Evolutionary conservation across 1,140 invertebrate species (phyloP).

Genomic region (Panagrolaimus sp.): DNA sequence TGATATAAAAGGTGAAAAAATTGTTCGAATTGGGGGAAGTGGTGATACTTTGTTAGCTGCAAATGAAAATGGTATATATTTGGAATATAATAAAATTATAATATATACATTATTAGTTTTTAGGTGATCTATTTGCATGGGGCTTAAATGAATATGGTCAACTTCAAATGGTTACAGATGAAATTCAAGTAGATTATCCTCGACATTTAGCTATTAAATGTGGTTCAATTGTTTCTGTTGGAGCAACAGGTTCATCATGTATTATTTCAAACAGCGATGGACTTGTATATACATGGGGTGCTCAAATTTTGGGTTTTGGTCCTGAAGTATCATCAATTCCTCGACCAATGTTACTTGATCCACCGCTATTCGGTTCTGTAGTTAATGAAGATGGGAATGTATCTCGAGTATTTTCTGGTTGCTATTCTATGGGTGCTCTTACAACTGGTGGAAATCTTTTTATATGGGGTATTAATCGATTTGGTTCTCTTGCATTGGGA

Average conservation of each 20-base stretch:
- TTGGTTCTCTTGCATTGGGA: constrained; percentile 31
- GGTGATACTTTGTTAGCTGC: constrained; percentile 34
- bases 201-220: constrained; percentile 14
- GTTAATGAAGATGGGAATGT: constrained; percentile 24
- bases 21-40: constrained; percentile 30
- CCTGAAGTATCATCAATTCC: constrained; percentile 18
- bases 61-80: constrained; percentile 12
- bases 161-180: constrained; percentile 32
- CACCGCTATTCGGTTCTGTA: constrained; percentile 31
- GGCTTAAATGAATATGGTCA: constrained; percentile 46
- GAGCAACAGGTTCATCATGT: constrained; percentile 38
- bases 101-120: too few relatives aligned
- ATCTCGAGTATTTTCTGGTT: constrained; percentile 25
- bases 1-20: constrained; percentile 32
- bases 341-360: constrained; percentile 33
- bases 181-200: constrained; percentile 31
- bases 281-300: constrained; percentile 37
- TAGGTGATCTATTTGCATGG: constrained; percentile 44
- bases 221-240: constrained; percentile 23
- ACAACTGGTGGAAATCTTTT: constrained; percentile 6
- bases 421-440: constrained; percentile 39
- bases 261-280: constrained; percentile 40
- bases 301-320: constrained; percentile 37
- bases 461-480: constrained; percentile 22
- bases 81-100: neutral